Conservation (phyloP, 2,888 invertebrate genomes). For the Laspeyria flexula region DNA sequence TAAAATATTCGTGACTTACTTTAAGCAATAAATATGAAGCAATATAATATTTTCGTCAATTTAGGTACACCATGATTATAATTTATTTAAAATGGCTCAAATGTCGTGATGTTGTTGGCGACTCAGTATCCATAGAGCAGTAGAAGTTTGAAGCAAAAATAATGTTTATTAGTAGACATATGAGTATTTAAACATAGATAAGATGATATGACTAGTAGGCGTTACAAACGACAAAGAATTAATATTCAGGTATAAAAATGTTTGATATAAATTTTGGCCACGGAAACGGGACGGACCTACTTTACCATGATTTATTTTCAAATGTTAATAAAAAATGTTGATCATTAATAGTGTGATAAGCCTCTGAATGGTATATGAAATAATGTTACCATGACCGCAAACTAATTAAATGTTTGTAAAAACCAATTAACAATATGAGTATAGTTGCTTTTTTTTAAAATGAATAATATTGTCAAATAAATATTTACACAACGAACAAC, state of each 20-base stretch:
- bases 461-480: too few relatives aligned
- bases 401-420: not conserved
- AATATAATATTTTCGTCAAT: too few relatives aligned
- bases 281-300: slow-evolving; percentile 29
- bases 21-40: too few relatives aligned
- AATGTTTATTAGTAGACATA: too few relatives aligned
- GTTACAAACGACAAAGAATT: slow-evolving; percentile 7
- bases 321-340: slow-evolving; percentile 1
- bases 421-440: not conserved
- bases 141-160: too few relatives aligned
- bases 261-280: slow-evolving; percentile 10
- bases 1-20: too few relatives aligned
- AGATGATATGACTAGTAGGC: slow-evolving; percentile 28
- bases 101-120: too few relatives aligned
- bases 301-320: slow-evolving; percentile 12
- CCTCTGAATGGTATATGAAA: slow-evolving; percentile 1
- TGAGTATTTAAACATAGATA: slow-evolving; percentile 10
- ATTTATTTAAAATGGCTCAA: too few relatives aligned
- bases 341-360: not conserved
- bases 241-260: slow-evolving; percentile 19
- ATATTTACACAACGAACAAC: too few relatives aligned
- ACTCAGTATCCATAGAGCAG: slow-evolving; percentile 1
- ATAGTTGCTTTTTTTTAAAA: too few relatives aligned
- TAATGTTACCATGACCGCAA: not conserved
- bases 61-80: too few relatives aligned